These are phyloP conservation scores for Aricia agestis DNA, from an alignment of 1,140 invertebrate species.

Conservation along the genomic window DNA sequence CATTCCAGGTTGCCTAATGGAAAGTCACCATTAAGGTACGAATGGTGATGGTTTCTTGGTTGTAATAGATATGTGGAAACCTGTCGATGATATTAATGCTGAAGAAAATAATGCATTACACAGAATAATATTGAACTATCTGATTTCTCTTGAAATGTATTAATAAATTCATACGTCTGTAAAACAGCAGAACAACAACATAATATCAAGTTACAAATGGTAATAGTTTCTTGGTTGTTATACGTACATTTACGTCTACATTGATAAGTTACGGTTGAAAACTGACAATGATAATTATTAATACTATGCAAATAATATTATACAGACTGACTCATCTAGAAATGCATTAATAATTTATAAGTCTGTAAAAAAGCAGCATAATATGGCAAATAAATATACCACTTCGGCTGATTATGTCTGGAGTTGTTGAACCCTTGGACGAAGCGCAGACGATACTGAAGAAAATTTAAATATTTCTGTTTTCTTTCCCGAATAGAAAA, in stretches of 20 bases:
- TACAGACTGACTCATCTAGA: neutral
- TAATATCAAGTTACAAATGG: too few species aligned
- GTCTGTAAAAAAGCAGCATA: neutral
- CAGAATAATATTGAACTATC: too few species aligned
- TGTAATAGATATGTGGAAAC: neutral
- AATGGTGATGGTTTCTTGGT: neutral
- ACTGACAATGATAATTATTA: too few species aligned
- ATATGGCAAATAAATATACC: neutral
- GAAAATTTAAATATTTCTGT: conserved; percentile 18
- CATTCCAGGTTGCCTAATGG: neutral
- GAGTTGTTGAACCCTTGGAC: conserved; percentile 5
- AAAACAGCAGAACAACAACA: too few species aligned
- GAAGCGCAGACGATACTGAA: neutral
- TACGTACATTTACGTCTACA: too few species aligned
- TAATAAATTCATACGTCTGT: too few species aligned
- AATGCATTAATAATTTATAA: too few species aligned
- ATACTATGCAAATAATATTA: neutral
- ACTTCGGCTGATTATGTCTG: neutral
- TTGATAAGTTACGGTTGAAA: too few species aligned
- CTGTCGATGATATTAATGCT: neutral
- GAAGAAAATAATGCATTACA: too few species aligned
- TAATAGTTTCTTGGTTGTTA: too few species aligned
- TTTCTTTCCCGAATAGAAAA: conserved; percentile 14
- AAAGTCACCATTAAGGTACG: conserved; percentile 1
- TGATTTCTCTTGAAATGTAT: too few species aligned